A percentile compares a stretch with the other conserved stretches of the same genome.
Conservation (phyloP, 1,140 invertebrate genomes). For the Subanguina moxae region DNA sequence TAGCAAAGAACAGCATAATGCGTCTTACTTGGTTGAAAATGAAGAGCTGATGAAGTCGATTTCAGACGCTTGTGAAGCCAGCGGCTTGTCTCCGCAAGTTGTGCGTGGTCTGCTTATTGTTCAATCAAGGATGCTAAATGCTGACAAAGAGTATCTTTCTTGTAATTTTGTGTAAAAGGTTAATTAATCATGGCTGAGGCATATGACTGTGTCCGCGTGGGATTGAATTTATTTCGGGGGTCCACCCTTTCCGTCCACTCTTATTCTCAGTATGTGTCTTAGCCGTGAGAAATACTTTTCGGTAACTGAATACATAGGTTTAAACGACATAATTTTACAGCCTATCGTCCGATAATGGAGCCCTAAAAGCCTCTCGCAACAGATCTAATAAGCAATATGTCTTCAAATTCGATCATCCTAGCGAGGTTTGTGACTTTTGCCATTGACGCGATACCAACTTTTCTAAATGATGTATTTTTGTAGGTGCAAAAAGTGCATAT, state of each 20-base stretch:
- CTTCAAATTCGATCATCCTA: constrained; percentile 5
- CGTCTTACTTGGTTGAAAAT: not conserved
- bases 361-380: not conserved
- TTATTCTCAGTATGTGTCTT: too few species aligned
- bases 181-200: too few species aligned
- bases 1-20: not conserved
- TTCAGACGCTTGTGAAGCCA: not conserved
- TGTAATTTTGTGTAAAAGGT: not conserved
- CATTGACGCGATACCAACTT: too few species aligned
- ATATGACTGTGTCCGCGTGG: too few species aligned
- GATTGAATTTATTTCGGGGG: too few species aligned
- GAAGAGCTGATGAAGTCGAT: not conserved
- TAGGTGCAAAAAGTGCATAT: not conserved
- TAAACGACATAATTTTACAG: too few species aligned
- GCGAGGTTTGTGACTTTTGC: constrained; percentile 1
- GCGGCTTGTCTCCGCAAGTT: not conserved
- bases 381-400: constrained; percentile 7
- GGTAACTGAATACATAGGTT: too few species aligned
- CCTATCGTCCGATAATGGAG: not conserved
- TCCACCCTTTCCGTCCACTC: too few species aligned
- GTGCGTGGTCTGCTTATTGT: constrained; percentile 5
- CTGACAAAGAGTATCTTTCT: not conserved
- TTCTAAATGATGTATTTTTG: not conserved
- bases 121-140: not conserved
- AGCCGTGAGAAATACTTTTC: too few species aligned